phyloP scores from a whole-genome alignment of 2,113 vertebrate species.

The Otus sunia region DNA sequence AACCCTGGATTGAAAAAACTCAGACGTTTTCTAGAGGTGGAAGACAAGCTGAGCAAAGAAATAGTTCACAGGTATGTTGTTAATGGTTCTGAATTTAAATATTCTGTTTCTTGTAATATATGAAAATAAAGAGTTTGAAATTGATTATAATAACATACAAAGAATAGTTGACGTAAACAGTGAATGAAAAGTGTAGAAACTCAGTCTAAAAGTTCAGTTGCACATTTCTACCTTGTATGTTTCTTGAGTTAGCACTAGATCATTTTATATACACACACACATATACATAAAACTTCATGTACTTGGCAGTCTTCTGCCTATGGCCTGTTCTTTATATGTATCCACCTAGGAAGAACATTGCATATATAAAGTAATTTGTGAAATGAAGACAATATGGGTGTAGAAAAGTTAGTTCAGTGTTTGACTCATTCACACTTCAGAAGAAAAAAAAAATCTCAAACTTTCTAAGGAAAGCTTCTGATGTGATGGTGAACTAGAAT shows the following conservation, averaged over 20 bases:
- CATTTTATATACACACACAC: too few species aligned
- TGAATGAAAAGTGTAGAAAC: neutral
- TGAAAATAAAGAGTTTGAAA: neutral
- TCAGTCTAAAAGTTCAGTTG: neutral
- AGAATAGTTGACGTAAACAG: neutral
- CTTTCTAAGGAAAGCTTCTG: neutral
- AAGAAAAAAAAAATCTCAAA: neutral
- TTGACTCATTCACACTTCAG: neutral
- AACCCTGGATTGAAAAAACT: slow-evolving; percentile 86
- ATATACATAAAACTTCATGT: neutral
- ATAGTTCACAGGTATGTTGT: slow-evolving; percentile 82
- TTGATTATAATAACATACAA: neutral
- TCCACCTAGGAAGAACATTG: neutral
- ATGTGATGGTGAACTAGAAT: neutral
- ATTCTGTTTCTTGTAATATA: neutral
- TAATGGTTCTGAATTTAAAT: neutral
- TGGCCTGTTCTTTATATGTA: neutral
- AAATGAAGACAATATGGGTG: neutral
- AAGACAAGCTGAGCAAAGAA: slow-evolving; percentile 85
- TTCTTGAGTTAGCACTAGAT: neutral
- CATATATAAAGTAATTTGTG: neutral
- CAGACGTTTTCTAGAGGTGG: slow-evolving; percentile 82
- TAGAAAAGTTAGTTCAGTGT: neutral
- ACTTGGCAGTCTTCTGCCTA: neutral
- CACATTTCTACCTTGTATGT: neutral